phyloP scores from a whole-genome alignment of 2,888 invertebrate species.

The Choristoneura rosaceana region DNA sequence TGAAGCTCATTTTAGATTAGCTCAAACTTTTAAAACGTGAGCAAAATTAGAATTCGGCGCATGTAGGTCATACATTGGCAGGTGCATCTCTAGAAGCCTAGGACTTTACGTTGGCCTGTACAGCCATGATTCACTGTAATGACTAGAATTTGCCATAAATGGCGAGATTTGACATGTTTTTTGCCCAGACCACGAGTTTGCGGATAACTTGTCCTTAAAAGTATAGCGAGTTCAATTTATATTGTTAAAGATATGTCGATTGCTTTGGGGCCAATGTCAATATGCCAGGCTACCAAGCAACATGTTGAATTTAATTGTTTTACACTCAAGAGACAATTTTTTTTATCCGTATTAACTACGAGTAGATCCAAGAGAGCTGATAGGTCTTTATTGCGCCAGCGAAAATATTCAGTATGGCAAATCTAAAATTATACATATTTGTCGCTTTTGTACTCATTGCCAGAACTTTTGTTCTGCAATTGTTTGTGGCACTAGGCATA shows the following conservation, averaged over 20 bases:
- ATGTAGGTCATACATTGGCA: conserved; percentile 51
- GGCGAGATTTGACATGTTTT: conserved; percentile 26
- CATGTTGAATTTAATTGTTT: not conserved
- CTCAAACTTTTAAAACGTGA: conserved; percentile 9
- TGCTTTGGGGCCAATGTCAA: conserved; percentile 9
- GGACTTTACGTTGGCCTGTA: not conserved
- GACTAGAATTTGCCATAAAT: conserved; percentile 29
- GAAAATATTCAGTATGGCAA: too few relatives aligned
- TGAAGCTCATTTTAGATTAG: conserved; percentile 15
- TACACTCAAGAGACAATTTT: not conserved
- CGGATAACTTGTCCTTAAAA: conserved; percentile 30
- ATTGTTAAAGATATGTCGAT: conserved; percentile 3
- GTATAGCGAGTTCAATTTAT: not conserved
- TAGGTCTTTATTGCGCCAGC: too few relatives aligned
- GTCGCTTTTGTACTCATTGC: too few relatives aligned
- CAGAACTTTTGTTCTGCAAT: too few relatives aligned
- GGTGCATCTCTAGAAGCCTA: conserved; percentile 48
- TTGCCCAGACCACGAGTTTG: conserved; percentile 27
- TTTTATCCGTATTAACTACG: too few relatives aligned
- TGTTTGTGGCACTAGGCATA: too few relatives aligned
- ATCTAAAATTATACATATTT: too few relatives aligned
- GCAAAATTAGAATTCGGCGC: conserved; percentile 46
- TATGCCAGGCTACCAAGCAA: not conserved
- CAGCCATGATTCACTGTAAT: conserved; percentile 16
- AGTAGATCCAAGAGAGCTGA: too few relatives aligned